Conservation (phyloP, 2,113 vertebrate genomes). For the Odocoileus hemionus region DNA sequence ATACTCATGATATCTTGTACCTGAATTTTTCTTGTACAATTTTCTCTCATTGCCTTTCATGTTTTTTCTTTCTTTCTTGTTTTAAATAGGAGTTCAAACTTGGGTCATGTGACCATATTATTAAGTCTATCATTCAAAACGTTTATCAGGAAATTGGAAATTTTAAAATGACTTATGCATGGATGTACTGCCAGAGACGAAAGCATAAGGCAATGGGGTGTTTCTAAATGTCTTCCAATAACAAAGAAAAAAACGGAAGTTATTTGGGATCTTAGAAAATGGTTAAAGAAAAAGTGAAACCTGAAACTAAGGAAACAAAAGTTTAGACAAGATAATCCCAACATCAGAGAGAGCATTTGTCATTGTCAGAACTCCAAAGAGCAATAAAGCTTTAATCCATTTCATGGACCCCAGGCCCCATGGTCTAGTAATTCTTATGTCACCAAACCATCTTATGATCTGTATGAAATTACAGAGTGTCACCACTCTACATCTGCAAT, state of each 20-base stretch:
- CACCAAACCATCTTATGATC: slow-evolving; percentile 68
- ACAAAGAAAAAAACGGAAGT: slow-evolving; percentile 48
- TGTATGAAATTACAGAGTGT: slow-evolving; percentile 73
- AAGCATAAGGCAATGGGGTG: not conserved
- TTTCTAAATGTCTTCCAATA: slow-evolving; percentile 50
- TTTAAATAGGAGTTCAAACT: not conserved
- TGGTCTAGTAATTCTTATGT: slow-evolving; percentile 72
- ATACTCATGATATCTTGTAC: not conserved
- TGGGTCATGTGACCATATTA: not conserved
- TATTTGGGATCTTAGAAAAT: slow-evolving; percentile 55
- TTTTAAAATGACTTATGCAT: slow-evolving; percentile 5
- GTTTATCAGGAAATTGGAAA: slow-evolving; percentile 26
- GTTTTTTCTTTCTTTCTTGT: not conserved
- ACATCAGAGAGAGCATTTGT: slow-evolving; percentile 72
- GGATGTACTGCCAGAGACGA: not conserved
- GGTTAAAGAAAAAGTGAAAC: slow-evolving; percentile 63
- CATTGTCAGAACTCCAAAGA: slow-evolving; percentile 74
- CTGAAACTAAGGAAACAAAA: slow-evolving; percentile 73
- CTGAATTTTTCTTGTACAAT: not conserved
- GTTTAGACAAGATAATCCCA: slow-evolving; percentile 74
- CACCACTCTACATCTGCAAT: slow-evolving; percentile 67
- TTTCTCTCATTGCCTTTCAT: not conserved
- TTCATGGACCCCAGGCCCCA: slow-evolving; percentile 63
- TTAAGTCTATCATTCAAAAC: not conserved
- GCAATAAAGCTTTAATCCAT: slow-evolving; percentile 72